Evolutionary conservation across 1,140 invertebrate genomes (phyloP).

Genomic region (Pentalonia nigronervosa): DNA sequence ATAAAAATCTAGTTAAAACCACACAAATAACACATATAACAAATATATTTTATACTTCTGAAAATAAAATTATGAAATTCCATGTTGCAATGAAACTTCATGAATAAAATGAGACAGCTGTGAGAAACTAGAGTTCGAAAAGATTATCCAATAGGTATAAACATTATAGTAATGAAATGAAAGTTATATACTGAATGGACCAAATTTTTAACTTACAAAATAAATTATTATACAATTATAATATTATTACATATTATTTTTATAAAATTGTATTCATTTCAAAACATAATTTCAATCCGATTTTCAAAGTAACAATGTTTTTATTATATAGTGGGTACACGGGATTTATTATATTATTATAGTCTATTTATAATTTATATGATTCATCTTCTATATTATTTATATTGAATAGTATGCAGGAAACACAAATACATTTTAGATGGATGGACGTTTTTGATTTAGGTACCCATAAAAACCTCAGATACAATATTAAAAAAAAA

Average conservation of each 20-base stretch:
- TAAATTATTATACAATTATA: slow-evolving; percentile 11
- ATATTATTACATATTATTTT: background rate
- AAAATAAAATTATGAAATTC: slow-evolving; percentile 15
- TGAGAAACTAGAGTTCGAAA: slow-evolving; percentile 13
- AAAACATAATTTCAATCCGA: background rate
- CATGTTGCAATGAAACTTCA: background rate
- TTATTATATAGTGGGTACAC: background rate
- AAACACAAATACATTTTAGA: background rate
- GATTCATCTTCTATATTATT: background rate
- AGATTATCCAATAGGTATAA: slow-evolving; percentile 12
- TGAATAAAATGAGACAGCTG: background rate
- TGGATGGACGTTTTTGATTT: background rate
- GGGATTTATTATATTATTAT: background rate
- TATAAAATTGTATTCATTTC: background rate
- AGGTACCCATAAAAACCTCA: background rate
- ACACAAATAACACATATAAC: background rate
- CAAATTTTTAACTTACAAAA: background rate
- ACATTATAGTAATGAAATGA: slow-evolving; percentile 23
- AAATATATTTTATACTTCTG: background rate
- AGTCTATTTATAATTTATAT: background rate
- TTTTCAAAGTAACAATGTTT: background rate
- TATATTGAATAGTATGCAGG: background rate
- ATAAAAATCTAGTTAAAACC: background rate
- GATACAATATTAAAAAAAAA: background rate
- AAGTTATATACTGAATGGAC: slow-evolving; percentile 1